Base-by-base conservation (phyloP, 1,140 invertebrate genomes). In the Drosophila equinoxialis region DNA sequence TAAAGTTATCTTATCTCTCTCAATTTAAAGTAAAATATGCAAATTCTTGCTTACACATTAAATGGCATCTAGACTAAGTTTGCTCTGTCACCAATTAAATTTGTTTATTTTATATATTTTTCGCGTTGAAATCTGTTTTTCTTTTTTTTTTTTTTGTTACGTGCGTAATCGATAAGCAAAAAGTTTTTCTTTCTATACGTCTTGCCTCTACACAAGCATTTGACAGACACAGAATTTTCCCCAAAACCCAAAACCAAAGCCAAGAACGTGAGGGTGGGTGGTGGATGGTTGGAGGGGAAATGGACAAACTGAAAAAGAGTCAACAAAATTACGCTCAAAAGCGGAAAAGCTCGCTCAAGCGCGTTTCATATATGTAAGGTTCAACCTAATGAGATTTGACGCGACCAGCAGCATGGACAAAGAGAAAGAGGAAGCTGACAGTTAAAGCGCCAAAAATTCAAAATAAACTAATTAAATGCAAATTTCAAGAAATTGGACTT, bases 81-180 rank as follows among this genome's bases (percentile, higher is more conserved):
- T 14, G 8, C 17, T 17, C 13, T 39, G 3, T 4, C 11, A 39
- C 37, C 37, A 39, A 39, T 39, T 39, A 13, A 39, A 39, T 39
- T 39, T 17, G 1, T 48, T 20, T 51, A n/a, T 20, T 48, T 20
- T 11, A n/a, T 17, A 51, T 51, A 51, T 51, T 51, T 51, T 51
- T 51, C 17, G 3, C 17, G 14, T 30, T 61, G 11, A 75, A 61
- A 41, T 26, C 23, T n/a, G 20, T 11, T 60, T 14, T 84, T 84
- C 79, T 67, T 45, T 51, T 30, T 51, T 26, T 1, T 20, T 71
- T 65, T 41, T 68, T 33, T 84, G 84, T 87, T 87, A 87, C 84
- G 84, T 87, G 80, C 84, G 84, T 89, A 87, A 87, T 87, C 84
- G 84, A 87, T 87, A 87, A 87, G 84, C 81, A 81, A 81, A 71